Base-by-base conservation (phyloP, 2,888 invertebrate species). In the Hypselothyrea guttata region DNA sequence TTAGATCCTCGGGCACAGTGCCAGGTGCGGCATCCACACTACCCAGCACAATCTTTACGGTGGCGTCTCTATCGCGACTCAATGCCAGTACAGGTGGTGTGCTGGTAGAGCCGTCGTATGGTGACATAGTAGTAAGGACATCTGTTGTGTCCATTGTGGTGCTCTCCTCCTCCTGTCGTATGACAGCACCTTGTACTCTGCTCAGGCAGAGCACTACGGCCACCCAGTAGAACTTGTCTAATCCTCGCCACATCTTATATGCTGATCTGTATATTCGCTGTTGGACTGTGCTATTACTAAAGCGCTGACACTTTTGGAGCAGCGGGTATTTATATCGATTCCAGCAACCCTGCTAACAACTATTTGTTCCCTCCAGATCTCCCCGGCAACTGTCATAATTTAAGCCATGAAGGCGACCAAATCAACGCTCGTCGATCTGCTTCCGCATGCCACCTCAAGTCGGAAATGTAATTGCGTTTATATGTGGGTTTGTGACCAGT, bases 401-500 rank as follows among this genome's bases (percentile, higher is more conserved):
- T 57, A 42, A 52, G 65, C 82, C 81, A 72, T 76, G 77, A 61
- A 76, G 66, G 70, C 77, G 77, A 54, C 64, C 77, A 73, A 77
- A 71, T 70, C 59, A 60, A 66, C 56, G n/a, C n/a, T n/a, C n/a
- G n/a, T 67, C 66, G 61, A 45, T 22, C 22, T 62, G 62, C 72
- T 84, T 84, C 86, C 82, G 86, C 82, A 81, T 65, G 55, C 59
- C 51, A 44, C 38, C 54, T 11, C 53, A 38, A 61, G 41, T 70
- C 82, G 84, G 86, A 83, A 84, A 84, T 86, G 82, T 82, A 84
- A 86, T 77, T 66, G 30, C 46, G 9, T 3, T 1, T 37, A 33
- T 34, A 9, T 56, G 40, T 45, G 27, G 31, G 48, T 18, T 40
- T 33, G 13, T 45, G 11, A 41, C 40, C 42, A 54, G 54, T 60